These are phyloP conservation scores for Melanostoma scalare DNA, from an alignment of 2,888 invertebrate genomes.

Conservation along the genomic window DNA sequence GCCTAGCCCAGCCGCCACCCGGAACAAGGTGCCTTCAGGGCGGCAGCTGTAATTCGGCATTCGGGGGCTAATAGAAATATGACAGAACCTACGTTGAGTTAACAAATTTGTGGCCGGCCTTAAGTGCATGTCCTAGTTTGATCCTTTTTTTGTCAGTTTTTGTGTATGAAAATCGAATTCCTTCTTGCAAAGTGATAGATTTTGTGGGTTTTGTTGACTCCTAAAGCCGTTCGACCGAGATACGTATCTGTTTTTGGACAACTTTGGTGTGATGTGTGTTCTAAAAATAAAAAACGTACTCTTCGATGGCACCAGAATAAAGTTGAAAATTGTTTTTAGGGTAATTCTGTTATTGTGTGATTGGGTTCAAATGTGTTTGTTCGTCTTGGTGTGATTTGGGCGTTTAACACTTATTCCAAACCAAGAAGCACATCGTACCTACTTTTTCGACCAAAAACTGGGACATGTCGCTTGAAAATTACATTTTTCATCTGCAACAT, in stretches of 20 bases:
- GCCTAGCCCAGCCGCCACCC: slow-evolving; percentile 12
- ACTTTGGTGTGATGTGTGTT: slow-evolving; percentile 30
- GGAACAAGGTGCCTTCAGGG: slow-evolving; percentile 54
- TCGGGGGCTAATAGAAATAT: slow-evolving; percentile 61
- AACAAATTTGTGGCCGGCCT: slow-evolving; percentile 61
- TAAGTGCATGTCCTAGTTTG: slow-evolving; percentile 69
- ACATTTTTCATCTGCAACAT: slow-evolving; percentile 17
- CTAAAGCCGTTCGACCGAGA: not conserved
- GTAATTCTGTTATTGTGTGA: slow-evolving; percentile 39
- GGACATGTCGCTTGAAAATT: no score
- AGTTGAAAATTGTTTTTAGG: slow-evolving; percentile 48
- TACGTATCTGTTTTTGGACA: slow-evolving; percentile 1
- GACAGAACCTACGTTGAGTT: slow-evolving; percentile 65
- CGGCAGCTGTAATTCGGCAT: slow-evolving; percentile 42
- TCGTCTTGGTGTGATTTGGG: slow-evolving; percentile 31
- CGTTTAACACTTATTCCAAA: slow-evolving; percentile 41
- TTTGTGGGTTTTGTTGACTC: slow-evolving; percentile 21
- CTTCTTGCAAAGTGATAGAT: slow-evolving; percentile 14
- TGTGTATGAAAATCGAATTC: slow-evolving; percentile 42
- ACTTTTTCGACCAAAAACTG: no score
- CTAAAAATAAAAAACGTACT: slow-evolving; percentile 36
- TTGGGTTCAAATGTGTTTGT: not conserved
- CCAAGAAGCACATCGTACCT: not conserved
- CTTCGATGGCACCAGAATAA: slow-evolving; percentile 7
- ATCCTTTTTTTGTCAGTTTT: slow-evolving; percentile 18